Evolutionary conservation across 2,113 vertebrate species (phyloP), one percentile per base, ranked within the genome.

Genomic region (Oryzias javanicus): DNA sequence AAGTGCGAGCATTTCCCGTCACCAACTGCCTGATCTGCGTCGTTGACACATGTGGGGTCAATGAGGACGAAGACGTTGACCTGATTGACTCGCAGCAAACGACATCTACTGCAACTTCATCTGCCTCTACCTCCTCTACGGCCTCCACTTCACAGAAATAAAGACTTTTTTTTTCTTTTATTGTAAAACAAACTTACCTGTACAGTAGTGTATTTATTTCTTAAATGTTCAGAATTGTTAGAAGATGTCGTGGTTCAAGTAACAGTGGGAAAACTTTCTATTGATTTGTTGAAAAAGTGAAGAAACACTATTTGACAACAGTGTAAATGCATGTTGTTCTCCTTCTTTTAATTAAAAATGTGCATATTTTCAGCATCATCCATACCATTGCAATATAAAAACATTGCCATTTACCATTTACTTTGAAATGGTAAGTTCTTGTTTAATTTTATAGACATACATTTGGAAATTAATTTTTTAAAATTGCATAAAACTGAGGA

Each of bases 21-120:
- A 98, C 96, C 16, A 98, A 94, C 83, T 97, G 95, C 80, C 92
- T 98, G 67, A 98, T 98, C 83, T 98, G 96, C 76, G 95, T 98
- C 65, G 95, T 98, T 53, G 97, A 98, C 88, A 98, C 94, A 8
- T 99, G 96, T 51, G 96, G 96, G 18, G 95, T 95, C 84, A 98
- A 98, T 51, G 96, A 99, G 88, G 95, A 98, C 60, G 89, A 92
- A 54, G 76, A 88, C 73, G 79, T 84, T 76, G 89, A 86, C 19
- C 63, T 87, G 18, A 81, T 87, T 40, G 86, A 86, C 69, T 83
- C 83, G 22, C 88, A 87, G 64, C 67, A 76, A 5, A 5, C n/a
- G n/a, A n/a, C 56, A 5, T 1, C 79, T 18, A 0, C 63, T 5
- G 35, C 75, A 1, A 8, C 81, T n/a, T 35, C 82, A 5, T 56